Conservation (phyloP, 2,797 vertebrate species). For the Petrocephalus schoutedeni region DNA sequence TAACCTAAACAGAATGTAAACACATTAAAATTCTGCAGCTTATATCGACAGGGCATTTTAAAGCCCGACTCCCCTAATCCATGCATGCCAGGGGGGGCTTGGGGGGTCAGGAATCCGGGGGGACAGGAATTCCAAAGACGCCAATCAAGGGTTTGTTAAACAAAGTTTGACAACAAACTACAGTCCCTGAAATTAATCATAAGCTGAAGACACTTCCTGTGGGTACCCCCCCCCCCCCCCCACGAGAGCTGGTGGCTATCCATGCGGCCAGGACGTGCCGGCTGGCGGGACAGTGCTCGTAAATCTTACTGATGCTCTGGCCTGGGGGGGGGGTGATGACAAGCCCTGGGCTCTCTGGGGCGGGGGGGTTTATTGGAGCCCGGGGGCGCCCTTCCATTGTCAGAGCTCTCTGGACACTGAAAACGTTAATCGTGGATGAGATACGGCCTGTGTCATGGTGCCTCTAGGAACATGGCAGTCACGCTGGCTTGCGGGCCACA, state of each 20-base stretch:
- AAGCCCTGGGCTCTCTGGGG: constrained; percentile 51
- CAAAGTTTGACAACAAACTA: constrained; percentile 65
- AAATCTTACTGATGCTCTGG: constrained; percentile 61
- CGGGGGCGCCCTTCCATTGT: constrained; percentile 43
- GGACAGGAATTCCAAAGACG: constrained; percentile 56
- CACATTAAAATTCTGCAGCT: constrained; percentile 46
- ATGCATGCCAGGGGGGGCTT: constrained; percentile 24
- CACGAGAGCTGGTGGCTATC: constrained; percentile 46
- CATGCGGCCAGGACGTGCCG: constrained; percentile 57
- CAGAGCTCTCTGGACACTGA: constrained; percentile 35
- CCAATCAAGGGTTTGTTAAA: constrained; percentile 64
- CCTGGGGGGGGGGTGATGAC: constrained; percentile 49
- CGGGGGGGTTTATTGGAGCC: constrained; percentile 53
- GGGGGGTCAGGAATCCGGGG: constrained; percentile 37
- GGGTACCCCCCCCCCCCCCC: constrained; percentile 34
- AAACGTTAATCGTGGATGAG: constrained; percentile 24
- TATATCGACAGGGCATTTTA: constrained; percentile 29
- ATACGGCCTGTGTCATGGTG: neutral
- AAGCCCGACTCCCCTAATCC: constrained; percentile 50
- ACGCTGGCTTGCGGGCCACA: neutral
- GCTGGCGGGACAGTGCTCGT: constrained; percentile 55
- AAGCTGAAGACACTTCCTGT: constrained; percentile 52
- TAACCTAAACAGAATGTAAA: constrained; percentile 30
- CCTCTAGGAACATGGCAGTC: neutral
- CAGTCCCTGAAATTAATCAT: constrained; percentile 73